Evolutionary conservation across 2,888 invertebrate genomes (phyloP), one percentile per base, ranked within the genome.

Genomic region (Tenthredo notha): DNA sequence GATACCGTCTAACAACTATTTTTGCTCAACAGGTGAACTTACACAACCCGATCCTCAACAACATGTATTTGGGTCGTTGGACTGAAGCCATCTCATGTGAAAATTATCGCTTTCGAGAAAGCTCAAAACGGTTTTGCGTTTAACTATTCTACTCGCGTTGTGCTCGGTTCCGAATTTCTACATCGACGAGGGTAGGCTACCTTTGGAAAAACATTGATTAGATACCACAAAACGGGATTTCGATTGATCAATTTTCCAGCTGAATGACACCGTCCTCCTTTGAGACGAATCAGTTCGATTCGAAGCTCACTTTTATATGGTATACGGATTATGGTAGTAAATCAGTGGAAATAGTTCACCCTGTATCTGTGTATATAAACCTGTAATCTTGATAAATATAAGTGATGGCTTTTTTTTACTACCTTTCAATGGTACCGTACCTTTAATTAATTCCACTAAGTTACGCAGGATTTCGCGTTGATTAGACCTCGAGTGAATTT

Each of bases 1-100:
- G 33, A 33, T 67, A 67, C 33, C 18, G 18, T 67, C 33, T 6
- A 18, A 33, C 29, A 33, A 43, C 37, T 80, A 40, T 58, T 40
- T 80, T 80, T 58, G n/a, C 37, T 80, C 80, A 80, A 80, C 80
- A 80, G 80, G 61, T 80, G 80, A 61, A 80, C 61, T 37, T 61
- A 9, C 18, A 25, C 58, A 37, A 15, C 5, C 37, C 40, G 15
- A 18, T n/a, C 12, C 61, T 61, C 6, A 40, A 61, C 29, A 50
- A 77, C 40, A 80, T 29, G 61, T 25, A 21, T 21, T 61, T 61
- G 40, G 21, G 21, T 61, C 40, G 12, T 10, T 50, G 29, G 15
- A 6, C 25, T 21, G 21, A 43, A 25, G 47, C 47, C 9, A 40
- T 50, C 15, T 50, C 43, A 18, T 12, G 75, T 75, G 10, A 1